Evolutionary conservation across 2,888 invertebrate genomes (phyloP), one percentile per base, ranked within the genome.

Genomic region (Nycteola revayana): DNA sequence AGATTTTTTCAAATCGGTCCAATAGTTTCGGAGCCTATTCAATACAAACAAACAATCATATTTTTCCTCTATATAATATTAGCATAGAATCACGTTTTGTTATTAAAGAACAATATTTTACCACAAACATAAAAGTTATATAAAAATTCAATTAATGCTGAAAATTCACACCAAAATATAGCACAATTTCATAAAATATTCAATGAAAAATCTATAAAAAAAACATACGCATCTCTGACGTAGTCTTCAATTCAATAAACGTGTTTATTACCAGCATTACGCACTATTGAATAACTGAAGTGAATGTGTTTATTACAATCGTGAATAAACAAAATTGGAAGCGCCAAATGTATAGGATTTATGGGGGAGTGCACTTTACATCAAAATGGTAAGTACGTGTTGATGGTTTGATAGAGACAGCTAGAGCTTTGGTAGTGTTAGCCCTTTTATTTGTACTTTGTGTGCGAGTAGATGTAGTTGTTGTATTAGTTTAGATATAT

Each of bases 361-460:
- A 81, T 80, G 75, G 66, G 63, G 59, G 38, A 72, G 62, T 66
- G 80, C 84, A 85, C 82, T 85, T 73, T 38, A 47, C 45, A 56
- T 56, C 66, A 77, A 64, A 69, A 84, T 84, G 84, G 82, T 84
- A 44, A 84, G 85, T 60, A 52, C 20, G 24, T 30, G 51, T 20
- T 36, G 62, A 65, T 28, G 32, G 51, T 11, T 52, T 44, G 40
- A 37, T 25, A 36, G 32, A 30, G n/a, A n/a, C n/a, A n/a, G n/a
- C n/a, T n/a, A n/a, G n/a, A 33, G 25, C 23, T 25, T 10, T 7
- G 28, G 33, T 42, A 10, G 32, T 21, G 29, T 10, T 33, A 28
- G 28, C n/a, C 21, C 7, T 21, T 21, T 21, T 21, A 7, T 21
- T 21, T n/a, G 21, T 7, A 7, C 21, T 21, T 21, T 3, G 4